These are phyloP conservation scores for Sylvietta virens DNA, from an alignment of 2,113 vertebrate species.

Conservation along the genomic window DNA sequence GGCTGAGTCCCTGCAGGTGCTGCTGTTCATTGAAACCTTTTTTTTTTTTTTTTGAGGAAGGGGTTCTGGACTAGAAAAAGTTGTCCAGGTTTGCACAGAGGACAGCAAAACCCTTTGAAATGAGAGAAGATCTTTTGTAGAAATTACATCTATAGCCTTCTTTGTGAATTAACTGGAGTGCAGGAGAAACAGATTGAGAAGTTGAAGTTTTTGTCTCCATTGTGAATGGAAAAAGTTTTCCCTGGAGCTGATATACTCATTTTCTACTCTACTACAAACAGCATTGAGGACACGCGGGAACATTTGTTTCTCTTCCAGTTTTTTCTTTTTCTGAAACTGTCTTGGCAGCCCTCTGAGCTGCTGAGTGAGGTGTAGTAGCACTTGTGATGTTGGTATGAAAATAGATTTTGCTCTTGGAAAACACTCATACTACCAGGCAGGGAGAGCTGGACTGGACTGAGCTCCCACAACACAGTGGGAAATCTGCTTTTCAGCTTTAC, in stretches of 20 bases:
- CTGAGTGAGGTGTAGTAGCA: neutral
- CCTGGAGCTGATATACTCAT: neutral
- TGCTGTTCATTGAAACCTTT: neutral
- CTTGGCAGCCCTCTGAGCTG: neutral
- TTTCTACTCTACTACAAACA: neutral
- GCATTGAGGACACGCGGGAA: fast-evolving
- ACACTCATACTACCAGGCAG: neutral
- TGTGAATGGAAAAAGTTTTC: neutral
- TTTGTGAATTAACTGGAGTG: neutral
- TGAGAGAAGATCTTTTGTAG: neutral
- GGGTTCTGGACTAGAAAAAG: neutral
- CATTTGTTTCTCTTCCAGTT: neutral
- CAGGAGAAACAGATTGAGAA: neutral
- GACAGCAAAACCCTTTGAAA: neutral
- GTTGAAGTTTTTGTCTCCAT: neutral
- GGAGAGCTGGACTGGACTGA: neutral
- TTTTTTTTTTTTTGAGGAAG: neutral
- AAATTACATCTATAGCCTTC: fast-evolving
- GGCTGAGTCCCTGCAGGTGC: neutral
- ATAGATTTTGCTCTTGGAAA: neutral
- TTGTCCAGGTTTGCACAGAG: neutral
- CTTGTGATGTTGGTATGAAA: neutral
- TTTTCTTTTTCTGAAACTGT: neutral
- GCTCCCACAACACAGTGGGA: neutral
- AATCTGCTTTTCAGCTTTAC: neutral